Evolutionary conservation across 2,113 vertebrate species (phyloP).

Genomic region (Hipposideros armiger): DNA sequence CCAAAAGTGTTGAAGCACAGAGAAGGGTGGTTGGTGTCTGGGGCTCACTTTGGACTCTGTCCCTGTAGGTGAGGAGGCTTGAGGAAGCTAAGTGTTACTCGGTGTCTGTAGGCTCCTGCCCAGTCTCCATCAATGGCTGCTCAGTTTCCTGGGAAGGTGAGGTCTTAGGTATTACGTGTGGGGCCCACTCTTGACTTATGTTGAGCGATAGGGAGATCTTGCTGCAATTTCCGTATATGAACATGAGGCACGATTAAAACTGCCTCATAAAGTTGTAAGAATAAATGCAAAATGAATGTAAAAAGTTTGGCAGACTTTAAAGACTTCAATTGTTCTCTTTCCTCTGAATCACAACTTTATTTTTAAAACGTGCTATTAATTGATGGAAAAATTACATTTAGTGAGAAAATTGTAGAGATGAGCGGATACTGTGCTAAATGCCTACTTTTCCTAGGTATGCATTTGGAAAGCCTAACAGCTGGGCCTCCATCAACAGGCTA

Average conservation of each 20-base stretch:
- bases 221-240: neutral
- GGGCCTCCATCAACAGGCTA: slow-evolving; percentile 46
- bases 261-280: neutral
- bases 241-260: neutral
- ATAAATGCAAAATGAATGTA: slow-evolving; percentile 14
- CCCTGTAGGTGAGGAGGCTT: neutral
- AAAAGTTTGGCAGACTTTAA: neutral
- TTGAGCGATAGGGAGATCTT: neutral
- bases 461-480: slow-evolving; percentile 54
- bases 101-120: neutral
- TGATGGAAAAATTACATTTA: neutral
- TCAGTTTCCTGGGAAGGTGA: neutral
- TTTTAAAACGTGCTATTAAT: neutral
- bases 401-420: neutral
- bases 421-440: neutral
- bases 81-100: neutral
- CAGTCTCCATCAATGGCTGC: rapidly evolving
- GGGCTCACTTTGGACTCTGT: neutral
- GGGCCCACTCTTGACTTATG: neutral
- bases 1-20: neutral
- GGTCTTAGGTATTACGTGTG: too few relatives aligned
- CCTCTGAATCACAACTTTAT: neutral
- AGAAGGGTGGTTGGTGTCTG: neutral
- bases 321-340: neutral
- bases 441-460: neutral